Evolutionary conservation across 2,888 invertebrate genomes (phyloP).

Genomic region (Eristalinus sepulchralis): DNA sequence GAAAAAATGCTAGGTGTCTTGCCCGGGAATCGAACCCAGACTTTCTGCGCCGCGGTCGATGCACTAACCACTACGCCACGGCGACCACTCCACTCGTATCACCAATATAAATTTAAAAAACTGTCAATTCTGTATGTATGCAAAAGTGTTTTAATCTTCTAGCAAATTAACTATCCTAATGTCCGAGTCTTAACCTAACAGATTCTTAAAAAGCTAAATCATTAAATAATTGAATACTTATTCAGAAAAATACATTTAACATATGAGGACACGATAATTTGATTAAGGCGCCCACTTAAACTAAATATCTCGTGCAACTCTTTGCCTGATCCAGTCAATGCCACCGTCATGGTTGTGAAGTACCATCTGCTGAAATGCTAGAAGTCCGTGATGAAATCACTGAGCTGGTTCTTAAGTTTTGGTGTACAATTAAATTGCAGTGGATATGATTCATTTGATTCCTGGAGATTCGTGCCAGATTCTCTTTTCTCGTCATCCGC

Average conservation of each 20-base stretch:
- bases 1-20: too few relatives aligned
- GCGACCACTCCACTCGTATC: too few relatives aligned
- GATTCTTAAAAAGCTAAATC: background rate
- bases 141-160: background rate
- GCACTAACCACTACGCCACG: too few relatives aligned
- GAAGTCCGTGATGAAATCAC: conserved; percentile 5
- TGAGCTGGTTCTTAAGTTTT: conserved; percentile 18
- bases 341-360: background rate
- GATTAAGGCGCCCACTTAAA: conserved; percentile 21
- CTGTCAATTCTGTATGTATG: background rate
- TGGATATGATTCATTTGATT: background rate
- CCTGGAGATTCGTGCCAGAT: background rate
- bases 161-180: background rate
- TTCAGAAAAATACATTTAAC: conserved; percentile 1
- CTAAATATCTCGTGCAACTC: conserved; percentile 27
- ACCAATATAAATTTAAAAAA: background rate
- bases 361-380: background rate
- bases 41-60: too few relatives aligned
- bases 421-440: conserved; percentile 19
- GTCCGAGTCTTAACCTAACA: background rate
- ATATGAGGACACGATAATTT: conserved; percentile 27
- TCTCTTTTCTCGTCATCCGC: conserved; percentile 2
- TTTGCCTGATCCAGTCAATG: conserved; percentile 17
- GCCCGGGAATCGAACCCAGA: too few relatives aligned
- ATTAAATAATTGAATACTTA: conserved; percentile 12